A percentile compares a stretch with the other conserved stretches of the same genome.
Conservation (phyloP, 2,888 invertebrate genomes). For the Psococerastis gibbosa region DNA sequence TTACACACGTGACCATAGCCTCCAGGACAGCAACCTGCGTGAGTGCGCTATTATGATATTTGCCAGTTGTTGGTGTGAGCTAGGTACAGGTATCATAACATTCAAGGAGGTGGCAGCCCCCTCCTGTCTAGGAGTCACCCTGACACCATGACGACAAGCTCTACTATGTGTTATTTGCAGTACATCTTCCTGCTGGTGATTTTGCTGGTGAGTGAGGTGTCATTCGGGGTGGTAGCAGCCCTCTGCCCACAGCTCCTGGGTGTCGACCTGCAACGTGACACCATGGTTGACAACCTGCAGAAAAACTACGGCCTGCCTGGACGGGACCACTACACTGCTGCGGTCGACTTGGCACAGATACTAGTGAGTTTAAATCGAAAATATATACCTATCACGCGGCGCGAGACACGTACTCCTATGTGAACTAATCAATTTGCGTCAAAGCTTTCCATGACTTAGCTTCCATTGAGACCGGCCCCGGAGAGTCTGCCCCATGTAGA, state of each 20-base stretch:
- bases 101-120: too few species aligned
- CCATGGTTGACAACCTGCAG: conserved; percentile 51
- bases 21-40: too few species aligned
- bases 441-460: background rate
- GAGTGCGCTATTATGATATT: too few species aligned
- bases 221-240: conserved; percentile 46
- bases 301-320: conserved; percentile 59
- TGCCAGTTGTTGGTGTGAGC: too few species aligned
- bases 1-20: too few species aligned
- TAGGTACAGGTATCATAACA: too few species aligned
- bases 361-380: conserved; percentile 24
- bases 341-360: conserved; percentile 60
- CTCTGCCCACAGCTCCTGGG: conserved; percentile 64
- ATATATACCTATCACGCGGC: background rate
- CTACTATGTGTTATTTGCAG: too few species aligned
- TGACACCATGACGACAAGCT: too few species aligned
- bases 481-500: too few species aligned
- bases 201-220: conserved; percentile 47
- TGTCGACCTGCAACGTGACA: conserved; percentile 43
- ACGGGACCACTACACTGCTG: conserved; percentile 51
- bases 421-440: too few species aligned
- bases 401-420: background rate
- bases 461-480: too few species aligned
- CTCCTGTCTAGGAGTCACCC: too few species aligned
- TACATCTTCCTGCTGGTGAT: conserved; percentile 50